A percentile compares a stretch with the other conserved stretches of the same genome.
Evolutionary conservation across 2,113 vertebrate genomes (phyloP).

Genomic region (Podarcis raffonei): DNA sequence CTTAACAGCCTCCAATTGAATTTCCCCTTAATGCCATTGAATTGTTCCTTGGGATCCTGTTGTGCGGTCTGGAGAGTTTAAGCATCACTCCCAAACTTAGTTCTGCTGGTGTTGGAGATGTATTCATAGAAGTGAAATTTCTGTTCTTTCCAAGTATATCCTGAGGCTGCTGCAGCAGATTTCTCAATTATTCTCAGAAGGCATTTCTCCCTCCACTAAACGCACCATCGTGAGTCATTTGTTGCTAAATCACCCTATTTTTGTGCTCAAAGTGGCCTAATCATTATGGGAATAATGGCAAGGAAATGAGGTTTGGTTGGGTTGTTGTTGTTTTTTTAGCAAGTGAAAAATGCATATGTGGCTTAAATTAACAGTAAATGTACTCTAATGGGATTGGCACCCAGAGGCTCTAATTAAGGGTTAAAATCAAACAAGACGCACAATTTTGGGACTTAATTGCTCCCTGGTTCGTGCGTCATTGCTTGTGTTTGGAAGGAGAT

Average conservation of each 20-base stretch:
- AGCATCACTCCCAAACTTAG: not conserved
- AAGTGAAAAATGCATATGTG: not conserved
- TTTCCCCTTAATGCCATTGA: not conserved
- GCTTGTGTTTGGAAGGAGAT: not conserved
- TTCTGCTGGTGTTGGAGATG: not conserved
- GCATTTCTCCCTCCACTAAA: not conserved
- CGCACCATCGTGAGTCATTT: not conserved
- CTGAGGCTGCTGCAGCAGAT: not conserved
- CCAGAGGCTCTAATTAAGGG: slow-evolving; percentile 43
- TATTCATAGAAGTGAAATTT: not conserved
- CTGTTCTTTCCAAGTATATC: not conserved
- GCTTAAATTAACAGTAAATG: slow-evolving; percentile 41
- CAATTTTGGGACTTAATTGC: slow-evolving; percentile 48
- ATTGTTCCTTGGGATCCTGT: not conserved
- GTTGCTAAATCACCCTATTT: slow-evolving; percentile 36
- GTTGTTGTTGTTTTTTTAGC: slow-evolving; percentile 19
- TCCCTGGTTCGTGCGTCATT: slow-evolving; percentile 32
- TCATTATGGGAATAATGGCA: slow-evolving; percentile 5
- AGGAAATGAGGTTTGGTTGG: slow-evolving; percentile 29
- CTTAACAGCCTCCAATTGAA: too few relatives aligned
- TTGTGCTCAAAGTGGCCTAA: slow-evolving; percentile 44
- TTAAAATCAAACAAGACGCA: slow-evolving; percentile 27
- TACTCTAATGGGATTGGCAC: slow-evolving; percentile 7
- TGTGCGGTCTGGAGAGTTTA: too few relatives aligned
- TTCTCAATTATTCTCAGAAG: not conserved